These are phyloP conservation scores for Melanocharis versteri DNA, from an alignment of 2,113 vertebrate genomes.

Conservation along the genomic window DNA sequence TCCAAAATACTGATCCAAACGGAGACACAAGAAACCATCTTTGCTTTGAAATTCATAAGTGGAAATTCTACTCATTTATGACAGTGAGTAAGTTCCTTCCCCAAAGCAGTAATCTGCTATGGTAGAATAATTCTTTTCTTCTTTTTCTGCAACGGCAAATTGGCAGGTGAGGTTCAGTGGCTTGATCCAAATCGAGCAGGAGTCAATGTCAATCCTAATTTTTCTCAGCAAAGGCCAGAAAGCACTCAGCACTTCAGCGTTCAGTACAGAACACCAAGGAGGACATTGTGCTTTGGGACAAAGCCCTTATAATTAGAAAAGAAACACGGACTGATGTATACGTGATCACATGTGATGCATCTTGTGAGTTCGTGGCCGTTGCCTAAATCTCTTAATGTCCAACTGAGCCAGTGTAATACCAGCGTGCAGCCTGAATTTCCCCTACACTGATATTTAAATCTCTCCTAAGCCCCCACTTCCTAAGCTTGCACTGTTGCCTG, in stretches of 20 bases:
- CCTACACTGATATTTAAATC: background rate
- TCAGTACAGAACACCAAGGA: background rate
- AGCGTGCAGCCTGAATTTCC: background rate
- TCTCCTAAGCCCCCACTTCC: background rate
- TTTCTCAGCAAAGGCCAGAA: background rate
- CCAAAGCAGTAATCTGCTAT: conserved; percentile 22
- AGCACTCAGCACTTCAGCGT: background rate
- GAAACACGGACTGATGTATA: background rate
- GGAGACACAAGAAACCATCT: background rate
- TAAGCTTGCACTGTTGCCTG: background rate
- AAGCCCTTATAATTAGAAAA: background rate
- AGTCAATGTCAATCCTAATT: conserved; percentile 33
- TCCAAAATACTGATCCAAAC: background rate
- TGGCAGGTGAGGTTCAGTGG: conserved; percentile 21
- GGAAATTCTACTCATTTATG: background rate
- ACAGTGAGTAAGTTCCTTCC: background rate
- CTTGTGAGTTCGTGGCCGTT: background rate
- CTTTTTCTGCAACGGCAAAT: conserved; percentile 37
- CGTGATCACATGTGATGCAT: background rate
- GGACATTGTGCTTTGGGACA: background rate
- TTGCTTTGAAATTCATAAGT: background rate
- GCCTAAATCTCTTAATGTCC: background rate
- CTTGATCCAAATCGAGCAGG: background rate
- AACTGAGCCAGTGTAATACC: background rate
- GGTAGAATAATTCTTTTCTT: conserved; percentile 30